Conservation (phyloP, 2,113 vertebrate species). For the cat (Felis catus) region DNA sequence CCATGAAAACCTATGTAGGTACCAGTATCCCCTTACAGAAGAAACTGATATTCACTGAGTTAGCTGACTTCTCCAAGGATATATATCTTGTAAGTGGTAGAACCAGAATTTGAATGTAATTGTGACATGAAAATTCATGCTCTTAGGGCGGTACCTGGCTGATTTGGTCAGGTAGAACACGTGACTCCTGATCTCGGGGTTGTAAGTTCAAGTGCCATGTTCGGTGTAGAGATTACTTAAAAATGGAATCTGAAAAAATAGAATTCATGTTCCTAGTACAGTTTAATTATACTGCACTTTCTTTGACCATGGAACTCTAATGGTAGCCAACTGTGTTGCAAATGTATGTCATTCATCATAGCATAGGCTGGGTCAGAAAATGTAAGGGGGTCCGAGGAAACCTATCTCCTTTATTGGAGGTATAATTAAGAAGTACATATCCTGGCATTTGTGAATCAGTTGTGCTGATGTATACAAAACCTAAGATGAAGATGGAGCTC, state of each 20-base stretch:
- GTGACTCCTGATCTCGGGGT: neutral
- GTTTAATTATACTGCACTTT: neutral
- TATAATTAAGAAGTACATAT: neutral
- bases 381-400: neutral
- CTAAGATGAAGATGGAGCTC: neutral
- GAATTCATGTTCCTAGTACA: neutral
- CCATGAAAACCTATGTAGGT: neutral
- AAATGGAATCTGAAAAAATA: neutral
- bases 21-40: neutral
- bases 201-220: neutral
- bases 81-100: neutral
- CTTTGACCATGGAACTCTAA: neutral
- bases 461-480: neutral
- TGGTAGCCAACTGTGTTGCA: neutral
- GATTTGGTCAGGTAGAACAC: neutral
- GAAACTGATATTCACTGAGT: neutral
- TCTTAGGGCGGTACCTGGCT: neutral
- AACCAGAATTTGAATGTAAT: constrained; percentile 6
- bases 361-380: neutral
- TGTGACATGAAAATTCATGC: neutral
- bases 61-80: neutral
- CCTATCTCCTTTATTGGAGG: neutral
- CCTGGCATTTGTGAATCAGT: neutral
- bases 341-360: neutral
- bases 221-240: neutral